Conservation (phyloP, 2,797 vertebrate species). For the Phoxinus dragarum region DNA sequence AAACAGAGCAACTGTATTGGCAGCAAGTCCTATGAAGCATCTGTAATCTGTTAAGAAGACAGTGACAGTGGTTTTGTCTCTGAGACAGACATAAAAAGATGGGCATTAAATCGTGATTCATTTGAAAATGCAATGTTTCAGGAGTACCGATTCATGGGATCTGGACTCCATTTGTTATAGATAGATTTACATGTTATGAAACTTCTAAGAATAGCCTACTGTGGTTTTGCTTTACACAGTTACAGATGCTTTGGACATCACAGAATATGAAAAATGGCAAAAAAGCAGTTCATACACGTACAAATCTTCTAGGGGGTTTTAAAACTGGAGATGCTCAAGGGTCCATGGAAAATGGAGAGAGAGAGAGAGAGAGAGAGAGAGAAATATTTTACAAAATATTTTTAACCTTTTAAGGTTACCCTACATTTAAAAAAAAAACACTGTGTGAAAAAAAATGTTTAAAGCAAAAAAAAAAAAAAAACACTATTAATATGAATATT, state of each 20-base stretch:
- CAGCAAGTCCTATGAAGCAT: constrained; percentile 14
- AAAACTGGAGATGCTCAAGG: background rate
- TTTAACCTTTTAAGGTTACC: background rate
- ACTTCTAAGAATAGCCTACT: background rate
- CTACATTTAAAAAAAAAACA: background rate
- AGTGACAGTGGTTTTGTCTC: background rate
- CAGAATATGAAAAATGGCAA: background rate
- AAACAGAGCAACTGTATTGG: constrained; percentile 9
- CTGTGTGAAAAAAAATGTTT: too few species aligned
- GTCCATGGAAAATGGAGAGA: background rate
- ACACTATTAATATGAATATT: background rate
- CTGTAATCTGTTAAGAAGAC: constrained; percentile 16
- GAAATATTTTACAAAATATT: background rate
- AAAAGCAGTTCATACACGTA: background rate
- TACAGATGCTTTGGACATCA: background rate
- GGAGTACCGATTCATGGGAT: background rate
- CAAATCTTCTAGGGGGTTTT: background rate
- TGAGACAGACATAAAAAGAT: background rate
- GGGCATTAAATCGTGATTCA: background rate
- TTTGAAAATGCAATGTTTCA: background rate
- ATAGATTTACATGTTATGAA: background rate
- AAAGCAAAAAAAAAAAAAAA: background rate
- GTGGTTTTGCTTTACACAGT: background rate
- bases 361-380: background rate
- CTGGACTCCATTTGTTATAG: background rate